Base-by-base conservation (phyloP, 23 tunicate genomes). In the Corella eumyota region DNA sequence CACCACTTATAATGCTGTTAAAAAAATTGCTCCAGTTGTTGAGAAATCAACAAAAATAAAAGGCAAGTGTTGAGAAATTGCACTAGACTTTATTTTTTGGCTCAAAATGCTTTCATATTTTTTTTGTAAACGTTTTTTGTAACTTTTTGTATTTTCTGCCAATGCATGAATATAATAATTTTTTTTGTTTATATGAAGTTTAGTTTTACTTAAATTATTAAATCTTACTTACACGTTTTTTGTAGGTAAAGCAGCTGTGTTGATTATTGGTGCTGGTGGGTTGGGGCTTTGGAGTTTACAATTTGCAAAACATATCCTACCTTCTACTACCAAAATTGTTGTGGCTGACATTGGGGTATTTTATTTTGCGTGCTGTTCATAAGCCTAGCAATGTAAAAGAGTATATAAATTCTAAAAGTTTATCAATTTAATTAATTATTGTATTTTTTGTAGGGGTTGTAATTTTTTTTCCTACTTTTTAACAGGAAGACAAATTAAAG, bases 221-320 rank as follows among this genome's bases (percentile, higher is more conserved):
- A n/a, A n/a, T n/a, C n/a, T n/a, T n/a, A n/a, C n/a, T n/a, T n/a
- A n/a, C n/a, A n/a, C n/a, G n/a, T n/a, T 36, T 37, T 32, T 73
- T 32, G 7, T 31, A 76, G 83, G 66, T 13, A 57, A 67, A 46
- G 65, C 56, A 27, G 49, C 61, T 44, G 38, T 66, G 23, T 36
- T 76, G 32, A 67, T 76, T 61, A 45, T 76, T 44, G 83, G 83
- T 28, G 74, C 83, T n/a, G 83, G 83, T 2, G 83, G 83, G 5
- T 37, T 76, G 1, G 83, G 83, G 13, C 31, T 76, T 26, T 76
- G 72, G 68, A 49, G 83, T 48, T 21, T 67, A 13, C 74, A 67
- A 45, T 30, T 58, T 46, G 83, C 74, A 3, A 56, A 49, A 47
- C 47, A 45, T 22, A 40, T 68, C 31, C 47, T 76, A 5, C 74